Percentiles rank a stretch among this genome's conserved stretches.
Conservation (phyloP, 2,888 invertebrate species). For the Terebella lapidaria region DNA sequence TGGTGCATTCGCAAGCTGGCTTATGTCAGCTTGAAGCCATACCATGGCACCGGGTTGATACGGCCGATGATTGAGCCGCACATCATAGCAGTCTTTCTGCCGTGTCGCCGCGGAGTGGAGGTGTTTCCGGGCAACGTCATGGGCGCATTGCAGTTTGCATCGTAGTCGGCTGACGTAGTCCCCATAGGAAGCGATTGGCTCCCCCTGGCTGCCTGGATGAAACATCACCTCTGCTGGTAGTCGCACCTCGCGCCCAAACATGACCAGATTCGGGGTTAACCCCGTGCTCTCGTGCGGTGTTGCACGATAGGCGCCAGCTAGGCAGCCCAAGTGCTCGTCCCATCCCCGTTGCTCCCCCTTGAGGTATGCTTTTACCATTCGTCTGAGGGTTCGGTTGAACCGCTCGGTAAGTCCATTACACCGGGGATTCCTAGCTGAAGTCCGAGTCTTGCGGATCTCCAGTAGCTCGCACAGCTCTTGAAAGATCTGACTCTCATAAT, state of each 20-base stretch:
- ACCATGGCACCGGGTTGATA: too few relatives aligned
- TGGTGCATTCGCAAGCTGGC: too few relatives aligned
- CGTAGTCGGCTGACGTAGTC: not conserved
- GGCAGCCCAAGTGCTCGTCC: conserved; percentile 22
- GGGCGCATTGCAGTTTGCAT: not conserved
- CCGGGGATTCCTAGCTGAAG: conserved; percentile 20
- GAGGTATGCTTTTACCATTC: conserved; percentile 21
- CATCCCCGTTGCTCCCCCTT: conserved; percentile 22
- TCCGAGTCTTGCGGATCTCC: too few relatives aligned
- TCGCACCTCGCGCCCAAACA: conserved; percentile 22
- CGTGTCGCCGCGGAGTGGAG: not conserved
- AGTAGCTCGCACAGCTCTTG: conserved; percentile 24
- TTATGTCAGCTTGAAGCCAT: too few relatives aligned
- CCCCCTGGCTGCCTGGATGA: not conserved
- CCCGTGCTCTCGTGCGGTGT: conserved; percentile 19
- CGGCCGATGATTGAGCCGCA: too few relatives aligned
- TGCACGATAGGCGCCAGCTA: conserved; percentile 20
- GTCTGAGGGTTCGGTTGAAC: conserved; percentile 12
- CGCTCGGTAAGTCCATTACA: conserved; percentile 21
- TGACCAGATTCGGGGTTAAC: conserved; percentile 23
- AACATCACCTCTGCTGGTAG: conserved; percentile 20
- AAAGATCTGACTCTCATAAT: too few relatives aligned
- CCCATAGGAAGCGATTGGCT: not conserved
- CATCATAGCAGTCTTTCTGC: not conserved
- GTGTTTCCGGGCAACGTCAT: conserved; percentile 2